phyloP scores from a whole-genome alignment of 2,113 vertebrate species.

The Lepus europaeus region DNA sequence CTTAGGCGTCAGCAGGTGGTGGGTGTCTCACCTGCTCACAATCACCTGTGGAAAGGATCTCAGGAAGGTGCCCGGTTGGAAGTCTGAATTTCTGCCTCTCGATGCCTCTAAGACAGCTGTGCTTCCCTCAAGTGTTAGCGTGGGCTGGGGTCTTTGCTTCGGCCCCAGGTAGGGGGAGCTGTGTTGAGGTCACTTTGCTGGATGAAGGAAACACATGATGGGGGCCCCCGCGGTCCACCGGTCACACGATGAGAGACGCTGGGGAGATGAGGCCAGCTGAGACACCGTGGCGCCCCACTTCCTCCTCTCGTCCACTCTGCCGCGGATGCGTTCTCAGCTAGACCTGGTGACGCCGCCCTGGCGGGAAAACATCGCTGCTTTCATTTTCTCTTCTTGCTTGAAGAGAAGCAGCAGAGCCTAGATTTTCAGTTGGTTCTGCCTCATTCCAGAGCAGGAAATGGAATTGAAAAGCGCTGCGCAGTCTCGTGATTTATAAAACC shows the following conservation, averaged over 20 bases:
- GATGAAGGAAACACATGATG: neutral
- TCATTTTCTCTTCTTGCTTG: neutral
- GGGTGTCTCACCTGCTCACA: neutral
- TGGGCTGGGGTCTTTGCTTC: neutral
- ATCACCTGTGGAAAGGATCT: neutral
- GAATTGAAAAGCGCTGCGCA: no score
- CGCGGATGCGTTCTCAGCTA: no score
- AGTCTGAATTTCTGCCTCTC: neutral
- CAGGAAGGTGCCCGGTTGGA: neutral
- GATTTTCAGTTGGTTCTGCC: neutral
- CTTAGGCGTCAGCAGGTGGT: neutral
- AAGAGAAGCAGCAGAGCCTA: neutral
- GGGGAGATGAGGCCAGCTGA: neutral
- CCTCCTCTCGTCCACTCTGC: neutral
- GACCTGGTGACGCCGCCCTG: neutral
- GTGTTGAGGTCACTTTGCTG: neutral
- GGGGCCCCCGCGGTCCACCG: neutral
- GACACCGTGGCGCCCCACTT: neutral
- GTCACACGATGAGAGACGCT: rapidly evolving
- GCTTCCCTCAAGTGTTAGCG: neutral
- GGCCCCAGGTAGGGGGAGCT: neutral
- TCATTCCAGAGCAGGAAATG: neutral
- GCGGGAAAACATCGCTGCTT: rapidly evolving
- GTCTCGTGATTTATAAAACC: no score
- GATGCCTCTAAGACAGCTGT: neutral